These are phyloP conservation scores for Mobula birostris DNA, from an alignment of 2,113 vertebrate species.

Conservation along the genomic window DNA sequence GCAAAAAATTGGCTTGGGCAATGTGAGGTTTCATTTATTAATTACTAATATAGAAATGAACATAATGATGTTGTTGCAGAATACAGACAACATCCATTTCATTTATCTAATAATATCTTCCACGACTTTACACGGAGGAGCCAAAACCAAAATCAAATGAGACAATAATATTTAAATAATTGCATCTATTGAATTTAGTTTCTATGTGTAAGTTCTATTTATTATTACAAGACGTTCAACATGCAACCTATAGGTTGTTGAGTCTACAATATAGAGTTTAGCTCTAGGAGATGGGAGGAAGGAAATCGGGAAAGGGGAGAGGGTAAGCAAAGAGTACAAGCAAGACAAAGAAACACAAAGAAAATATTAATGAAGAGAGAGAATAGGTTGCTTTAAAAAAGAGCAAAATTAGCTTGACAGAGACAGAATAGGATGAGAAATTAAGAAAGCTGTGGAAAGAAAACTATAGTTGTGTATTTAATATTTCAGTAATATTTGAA, in stretches of 20 bases:
- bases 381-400: too few relatives aligned
- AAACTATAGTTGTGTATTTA: too few relatives aligned
- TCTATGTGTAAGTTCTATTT: background rate
- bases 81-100: background rate
- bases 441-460: too few relatives aligned
- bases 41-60: background rate
- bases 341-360: too few relatives aligned
- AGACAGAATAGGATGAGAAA: too few relatives aligned
- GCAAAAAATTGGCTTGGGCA: background rate
- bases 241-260: background rate
- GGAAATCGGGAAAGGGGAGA: too few relatives aligned
- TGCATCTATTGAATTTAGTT: background rate
- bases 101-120: background rate
- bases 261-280: background rate
- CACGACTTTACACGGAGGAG: background rate
- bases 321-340: too few relatives aligned
- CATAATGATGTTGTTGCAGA: background rate
- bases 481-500: too few relatives aligned
- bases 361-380: too few relatives aligned
- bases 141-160: background rate
- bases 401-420: too few relatives aligned
- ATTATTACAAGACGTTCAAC: background rate
- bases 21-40: background rate
- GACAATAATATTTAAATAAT: background rate
- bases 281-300: background rate